Evolutionary conservation across 1,140 invertebrate species (phyloP), one percentile per base, ranked within the genome.

Genomic region (Bombus terrestris): DNA sequence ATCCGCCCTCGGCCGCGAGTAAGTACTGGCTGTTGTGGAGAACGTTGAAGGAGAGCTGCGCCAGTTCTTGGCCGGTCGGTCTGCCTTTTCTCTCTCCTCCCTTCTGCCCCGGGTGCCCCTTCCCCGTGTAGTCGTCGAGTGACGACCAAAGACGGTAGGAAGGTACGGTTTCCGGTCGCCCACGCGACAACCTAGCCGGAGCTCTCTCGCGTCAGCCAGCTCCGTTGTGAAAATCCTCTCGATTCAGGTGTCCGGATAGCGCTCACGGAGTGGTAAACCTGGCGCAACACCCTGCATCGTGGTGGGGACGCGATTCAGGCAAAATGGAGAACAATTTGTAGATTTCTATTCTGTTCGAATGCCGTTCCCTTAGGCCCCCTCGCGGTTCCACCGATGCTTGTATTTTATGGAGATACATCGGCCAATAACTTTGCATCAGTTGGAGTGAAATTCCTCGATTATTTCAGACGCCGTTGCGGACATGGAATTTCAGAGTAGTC

Each of bases 161-260:
- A 94, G 93, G 93, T 93, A 94, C 91, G 93, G 93, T 94, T 94
- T 94, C 93, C 93, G 93, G 93, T 94, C 93, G 93, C 93, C 93
- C 93, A 94, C 93, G 90, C 93, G 90, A 91, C 91, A 91, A 91
- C 91, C 93, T 93, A 93, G 92, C 91, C 93, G 84, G 88, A 86
- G 84, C 90, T 90, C 89, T 85, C 88, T 88, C 87, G 82, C 81
- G 71, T 85, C 84, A 83, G 84, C n/a, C 76, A 69, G 71, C 84
- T 87, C 73, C 84, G 90, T 91, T 91, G 89, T 91, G 90, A 90
- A 91, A 91, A 91, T 91, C 83, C 89, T 87, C 88, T 91, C 90
- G 86, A 90, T 92, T 92, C 91, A 90, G 88, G 89, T 90, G 89
- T 93, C 91, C 72, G 82, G 88, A 87, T 79, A 92, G 88, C 88